Percentiles rank a stretch among this genome's conserved stretches.
These are phyloP conservation scores for Altica lythri DNA, from an alignment of 2,888 invertebrate species.

Conservation along the genomic window DNA sequence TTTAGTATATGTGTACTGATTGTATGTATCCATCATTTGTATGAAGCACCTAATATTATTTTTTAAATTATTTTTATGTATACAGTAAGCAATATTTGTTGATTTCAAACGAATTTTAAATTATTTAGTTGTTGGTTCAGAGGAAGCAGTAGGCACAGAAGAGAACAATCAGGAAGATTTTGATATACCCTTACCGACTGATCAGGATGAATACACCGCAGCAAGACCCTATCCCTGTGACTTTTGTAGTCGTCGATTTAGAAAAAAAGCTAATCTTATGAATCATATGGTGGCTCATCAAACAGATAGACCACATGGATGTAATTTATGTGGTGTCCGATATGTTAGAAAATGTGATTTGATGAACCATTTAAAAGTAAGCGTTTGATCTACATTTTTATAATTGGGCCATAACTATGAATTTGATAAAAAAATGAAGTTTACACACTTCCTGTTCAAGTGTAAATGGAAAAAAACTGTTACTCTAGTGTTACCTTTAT, in stretches of 20 bases:
- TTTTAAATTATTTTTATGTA: too few relatives aligned
- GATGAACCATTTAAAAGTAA: slow-evolving; percentile 67
- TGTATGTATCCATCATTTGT: not conserved
- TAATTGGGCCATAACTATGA: too few relatives aligned
- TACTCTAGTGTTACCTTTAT: not conserved
- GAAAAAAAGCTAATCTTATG: slow-evolving; percentile 82
- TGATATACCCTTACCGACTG: slow-evolving; percentile 77
- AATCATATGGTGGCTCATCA: slow-evolving; percentile 88
- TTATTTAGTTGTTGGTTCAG: slow-evolving; percentile 61
- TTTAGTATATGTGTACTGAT: not conserved
- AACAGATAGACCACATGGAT: slow-evolving; percentile 80
- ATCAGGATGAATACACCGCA: slow-evolving; percentile 78
- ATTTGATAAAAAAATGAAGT: too few relatives aligned
- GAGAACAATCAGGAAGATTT: slow-evolving; percentile 65
- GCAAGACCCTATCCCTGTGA: slow-evolving; percentile 84
- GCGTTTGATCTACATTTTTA: too few relatives aligned
- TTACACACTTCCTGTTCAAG: too few relatives aligned
- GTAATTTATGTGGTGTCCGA: slow-evolving; percentile 80
- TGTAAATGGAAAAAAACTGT: too few relatives aligned
- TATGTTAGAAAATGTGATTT: slow-evolving; percentile 80
- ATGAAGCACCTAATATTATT: too few relatives aligned
- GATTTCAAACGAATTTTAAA: not conserved
- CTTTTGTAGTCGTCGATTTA: slow-evolving; percentile 81
- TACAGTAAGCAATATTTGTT: too few relatives aligned
- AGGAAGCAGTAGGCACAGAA: slow-evolving; percentile 61